phyloP scores from a whole-genome alignment of 2,888 invertebrate genomes.

The Pollenia griseotomentosa region DNA sequence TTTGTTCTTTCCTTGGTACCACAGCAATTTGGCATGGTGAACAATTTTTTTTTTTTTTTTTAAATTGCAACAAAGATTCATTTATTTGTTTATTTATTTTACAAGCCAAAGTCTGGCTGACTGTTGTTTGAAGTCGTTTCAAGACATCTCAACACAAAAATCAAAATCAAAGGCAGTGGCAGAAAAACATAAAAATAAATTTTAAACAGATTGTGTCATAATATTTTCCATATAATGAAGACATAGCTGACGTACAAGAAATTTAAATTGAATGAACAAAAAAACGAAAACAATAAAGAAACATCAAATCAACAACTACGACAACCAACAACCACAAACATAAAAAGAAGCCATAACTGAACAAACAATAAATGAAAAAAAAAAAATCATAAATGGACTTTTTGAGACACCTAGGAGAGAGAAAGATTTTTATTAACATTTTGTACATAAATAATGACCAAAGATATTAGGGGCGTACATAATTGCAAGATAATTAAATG shows the following conservation, averaged over 20 bases:
- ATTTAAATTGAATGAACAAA: slow-evolving; percentile 19
- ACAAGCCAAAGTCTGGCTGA: slow-evolving; percentile 51
- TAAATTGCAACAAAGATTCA: slow-evolving; percentile 57
- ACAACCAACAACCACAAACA: slow-evolving; percentile 49
- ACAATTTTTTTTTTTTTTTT: slow-evolving; percentile 32
- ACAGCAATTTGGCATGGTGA: slow-evolving; percentile 52
- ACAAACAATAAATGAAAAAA: slow-evolving; percentile 35
- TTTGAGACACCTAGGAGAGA: slow-evolving; percentile 40
- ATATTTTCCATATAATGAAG: slow-evolving; percentile 68
- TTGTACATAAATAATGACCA: slow-evolving; percentile 1
- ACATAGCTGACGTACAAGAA: slow-evolving; percentile 55
- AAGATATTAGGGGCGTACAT: neutral
- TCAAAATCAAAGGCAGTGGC: slow-evolving; percentile 61
- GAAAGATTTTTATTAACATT: slow-evolving; percentile 20
- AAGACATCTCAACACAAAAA: slow-evolving; percentile 26
- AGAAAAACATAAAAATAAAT: slow-evolving; percentile 66
- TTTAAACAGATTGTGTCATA: slow-evolving; percentile 72
- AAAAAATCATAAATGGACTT: slow-evolving; percentile 47
- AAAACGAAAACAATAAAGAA: slow-evolving; percentile 29
- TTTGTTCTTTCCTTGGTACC: slow-evolving; percentile 7
- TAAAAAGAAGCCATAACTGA: slow-evolving; percentile 56
- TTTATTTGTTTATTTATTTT: slow-evolving; percentile 66
- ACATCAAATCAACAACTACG: slow-evolving; percentile 43
- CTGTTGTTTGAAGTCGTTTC: slow-evolving; percentile 26
- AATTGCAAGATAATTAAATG: no score